phyloP scores from a whole-genome alignment of 2,113 vertebrate genomes.

The Atlantisia rogersi region DNA sequence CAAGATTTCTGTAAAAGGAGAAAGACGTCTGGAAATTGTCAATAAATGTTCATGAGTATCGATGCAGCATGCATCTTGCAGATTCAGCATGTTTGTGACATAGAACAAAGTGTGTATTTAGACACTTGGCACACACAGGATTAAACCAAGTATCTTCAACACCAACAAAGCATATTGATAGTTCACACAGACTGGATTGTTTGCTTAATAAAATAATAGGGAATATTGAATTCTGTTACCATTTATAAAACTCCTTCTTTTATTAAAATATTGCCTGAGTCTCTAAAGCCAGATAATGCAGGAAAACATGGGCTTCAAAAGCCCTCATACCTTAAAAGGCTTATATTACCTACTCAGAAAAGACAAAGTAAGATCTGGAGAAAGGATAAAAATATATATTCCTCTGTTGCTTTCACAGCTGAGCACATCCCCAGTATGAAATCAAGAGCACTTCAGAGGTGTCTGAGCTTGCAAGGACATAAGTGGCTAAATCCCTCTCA shows the following conservation, averaged over 20 bases:
- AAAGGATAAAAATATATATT: background rate
- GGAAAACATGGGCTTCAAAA: background rate
- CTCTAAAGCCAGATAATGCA: slow-evolving; percentile 12
- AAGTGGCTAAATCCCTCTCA: slow-evolving; percentile 38
- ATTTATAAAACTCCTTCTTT: background rate
- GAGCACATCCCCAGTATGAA: background rate
- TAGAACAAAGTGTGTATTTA: background rate
- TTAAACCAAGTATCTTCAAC: background rate
- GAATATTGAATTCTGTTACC: background rate
- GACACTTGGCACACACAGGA: background rate
- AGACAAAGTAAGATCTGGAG: background rate
- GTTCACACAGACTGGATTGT: background rate
- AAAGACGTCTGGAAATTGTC: background rate
- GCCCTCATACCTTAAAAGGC: background rate
- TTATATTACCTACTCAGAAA: slow-evolving; percentile 25
- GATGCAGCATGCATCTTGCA: background rate
- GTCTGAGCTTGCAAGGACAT: slow-evolving; percentile 5
- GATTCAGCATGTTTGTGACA: background rate
- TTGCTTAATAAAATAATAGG: background rate
- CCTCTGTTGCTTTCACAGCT: slow-evolving; percentile 46
- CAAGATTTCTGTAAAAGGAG: background rate
- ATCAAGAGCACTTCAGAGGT: slow-evolving; percentile 12
- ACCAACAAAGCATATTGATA: background rate
- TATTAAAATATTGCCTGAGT: background rate
- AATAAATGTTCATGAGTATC: background rate